Evolutionary conservation across 2,888 invertebrate species (phyloP), one percentile per base, ranked within the genome.

Genomic region (Strigamia maritima): DNA sequence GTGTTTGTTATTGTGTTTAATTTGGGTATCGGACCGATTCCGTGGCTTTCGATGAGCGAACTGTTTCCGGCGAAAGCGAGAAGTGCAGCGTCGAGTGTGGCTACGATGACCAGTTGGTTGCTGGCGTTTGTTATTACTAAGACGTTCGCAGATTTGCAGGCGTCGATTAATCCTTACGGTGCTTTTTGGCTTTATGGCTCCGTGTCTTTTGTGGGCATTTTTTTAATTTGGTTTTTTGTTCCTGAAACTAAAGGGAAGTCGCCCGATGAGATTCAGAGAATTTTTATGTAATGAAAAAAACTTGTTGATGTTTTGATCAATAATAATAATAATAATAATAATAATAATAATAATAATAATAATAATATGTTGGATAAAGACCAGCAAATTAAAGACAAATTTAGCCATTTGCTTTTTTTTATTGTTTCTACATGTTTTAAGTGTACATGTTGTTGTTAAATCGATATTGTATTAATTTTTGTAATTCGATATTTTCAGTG

Each of bases 231-330:
- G 77, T 89, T 92, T 82, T 85, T 91, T 79, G 93, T 96, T 8
- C 95, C 95, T 0, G 95, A 96, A 87, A 96, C 96, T 4, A 95
- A 94, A 86, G 95, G 95, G 0, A 92, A 92, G 83, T 94, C 94
- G 84, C 88, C 96, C 83, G 94, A 94, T 85, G 94, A 95, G 86
- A 94, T 95, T 81, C 81, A 83, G 7, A 31, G 7, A 4, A 4
- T 31, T 7, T 31, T 31, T 31, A n/a, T n/a, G n/a, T n/a, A n/a
- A n/a, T n/a, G 14, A 40, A 40, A 40, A 14, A n/a, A n/a, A n/a
- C n/a, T n/a, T n/a, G n/a, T n/a, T n/a, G n/a, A n/a, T n/a, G n/a
- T n/a, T n/a, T n/a, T n/a, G n/a, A n/a, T n/a, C n/a, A n/a, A n/a
- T n/a, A n/a, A n/a, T n/a, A n/a, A n/a, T n/a, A n/a, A n/a, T n/a